Conservation (phyloP, 1,140 invertebrate species). For the Charaxes varanes region DNA sequence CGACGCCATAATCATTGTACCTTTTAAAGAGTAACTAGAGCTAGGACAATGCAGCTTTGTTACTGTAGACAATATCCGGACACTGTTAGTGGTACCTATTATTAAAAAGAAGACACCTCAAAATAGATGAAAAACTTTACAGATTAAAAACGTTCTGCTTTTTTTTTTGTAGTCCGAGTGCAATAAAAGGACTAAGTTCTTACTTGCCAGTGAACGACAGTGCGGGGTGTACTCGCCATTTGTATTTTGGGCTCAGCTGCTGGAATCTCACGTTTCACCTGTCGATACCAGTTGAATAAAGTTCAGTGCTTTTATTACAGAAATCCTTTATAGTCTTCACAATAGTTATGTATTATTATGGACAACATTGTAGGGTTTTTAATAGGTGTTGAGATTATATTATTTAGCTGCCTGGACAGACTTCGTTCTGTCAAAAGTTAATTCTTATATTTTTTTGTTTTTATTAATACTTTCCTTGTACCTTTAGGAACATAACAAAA, state of each 20-base stretch:
- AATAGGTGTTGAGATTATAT: neutral
- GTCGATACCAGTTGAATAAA: slow-evolving; percentile 26
- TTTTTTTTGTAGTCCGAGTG: too few species aligned
- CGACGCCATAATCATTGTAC: too few species aligned
- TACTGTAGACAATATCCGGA: too few species aligned
- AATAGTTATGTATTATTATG: slow-evolving; percentile 15
- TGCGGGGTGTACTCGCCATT: slow-evolving; percentile 21
- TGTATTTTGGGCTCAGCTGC: slow-evolving; percentile 28
- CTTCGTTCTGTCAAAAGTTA: too few species aligned
- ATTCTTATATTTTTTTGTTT: too few species aligned
- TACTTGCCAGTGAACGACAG: slow-evolving; percentile 15
- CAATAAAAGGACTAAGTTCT: slow-evolving; percentile 20
- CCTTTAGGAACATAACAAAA: too few species aligned
- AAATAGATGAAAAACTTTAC: slow-evolving; percentile 3
- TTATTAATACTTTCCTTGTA: neutral
- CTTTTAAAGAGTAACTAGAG: too few species aligned
- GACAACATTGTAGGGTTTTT: slow-evolving; percentile 1
- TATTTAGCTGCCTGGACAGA: too few species aligned
- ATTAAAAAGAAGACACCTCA: too few species aligned
- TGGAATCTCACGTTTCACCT: slow-evolving; percentile 25
- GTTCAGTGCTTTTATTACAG: slow-evolving; percentile 18
- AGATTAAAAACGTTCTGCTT: slow-evolving; percentile 5
- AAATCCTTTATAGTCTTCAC: slow-evolving; percentile 9
- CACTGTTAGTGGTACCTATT: too few species aligned
- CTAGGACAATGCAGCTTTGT: too few species aligned